Base-by-base conservation (phyloP, 1,140 invertebrate genomes). In the Cydia strobilella region DNA sequence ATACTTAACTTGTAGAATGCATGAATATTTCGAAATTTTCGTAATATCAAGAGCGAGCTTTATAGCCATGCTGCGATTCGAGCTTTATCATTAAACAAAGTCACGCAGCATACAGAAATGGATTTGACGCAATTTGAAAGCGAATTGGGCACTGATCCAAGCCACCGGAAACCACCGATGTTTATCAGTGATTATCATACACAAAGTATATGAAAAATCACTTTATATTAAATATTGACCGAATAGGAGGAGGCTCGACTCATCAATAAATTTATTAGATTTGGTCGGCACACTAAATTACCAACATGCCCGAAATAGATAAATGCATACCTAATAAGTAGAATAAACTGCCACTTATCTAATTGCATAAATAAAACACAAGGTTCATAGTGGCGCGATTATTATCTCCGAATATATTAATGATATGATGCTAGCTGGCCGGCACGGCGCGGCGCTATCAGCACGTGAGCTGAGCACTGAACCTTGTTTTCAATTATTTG, bases 91-190 rank as follows among this genome's bases (percentile, higher is more conserved):
- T 75, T 54, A 81, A 80, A 78, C 76, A 77, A 77, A 78, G 78
- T 73, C 77, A 74, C 76, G 71, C 35, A 69, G 71, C 35, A 69
- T 62, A 80, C 79, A 80, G 76, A 80, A 83, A 83, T 84, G 80
- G 76, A 79, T 80, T 86, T 84, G 84, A 86, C 83, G 84, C 77
- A 86, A 84, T 84, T 81, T 82, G 79, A 69, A 80, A 82, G 81
- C 78, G 71, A 81, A 78, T 81, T 84, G 82, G 84, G 84, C 84
- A 86, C 74, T 35, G 72, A 65, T 82, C 84, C 84, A 86, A 86
- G 54, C 45, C 35, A 73, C 54, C 77, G 77, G 80, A 78, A 81
- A 82, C 76, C 73, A 74, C 71, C 75, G 69, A 76, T 79, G 78
- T 62, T 74, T 72, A 73, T 31, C 18, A 15, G 35, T 45, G 48